phyloP scores from a whole-genome alignment of 2,797 vertebrate genomes.

The Prunella strophiata region DNA sequence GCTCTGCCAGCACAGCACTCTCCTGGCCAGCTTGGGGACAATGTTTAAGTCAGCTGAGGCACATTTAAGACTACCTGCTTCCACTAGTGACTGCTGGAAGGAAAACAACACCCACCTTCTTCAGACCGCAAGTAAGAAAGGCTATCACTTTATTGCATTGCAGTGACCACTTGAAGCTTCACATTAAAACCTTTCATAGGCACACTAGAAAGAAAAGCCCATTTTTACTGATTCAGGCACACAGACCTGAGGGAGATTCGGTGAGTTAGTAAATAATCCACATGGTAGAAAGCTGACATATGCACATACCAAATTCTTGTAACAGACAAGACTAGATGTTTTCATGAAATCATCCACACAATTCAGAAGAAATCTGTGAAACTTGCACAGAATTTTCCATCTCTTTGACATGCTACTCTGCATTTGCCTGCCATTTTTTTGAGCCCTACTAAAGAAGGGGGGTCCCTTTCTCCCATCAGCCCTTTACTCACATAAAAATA shows the following conservation, averaged over 20 bases:
- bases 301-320: not conserved
- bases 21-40: accelerated
- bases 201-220: not conserved
- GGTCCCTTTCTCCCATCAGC: not conserved
- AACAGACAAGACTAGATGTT: not conserved
- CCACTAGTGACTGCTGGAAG: not conserved
- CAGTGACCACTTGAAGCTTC: not conserved
- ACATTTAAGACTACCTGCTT: not conserved
- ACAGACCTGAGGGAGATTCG: accelerated
- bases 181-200: not conserved
- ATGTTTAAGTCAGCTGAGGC: accelerated
- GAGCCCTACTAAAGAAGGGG: not conserved
- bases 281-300: not conserved
- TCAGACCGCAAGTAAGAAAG: accelerated
- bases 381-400: not conserved
- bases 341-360: not conserved
- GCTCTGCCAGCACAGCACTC: not conserved
- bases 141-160: no score
- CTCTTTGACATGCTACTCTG: not conserved
- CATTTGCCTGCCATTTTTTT: not conserved
- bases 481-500: not conserved
- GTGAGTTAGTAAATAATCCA: not conserved
- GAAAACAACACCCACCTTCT: not conserved
- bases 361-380: not conserved
- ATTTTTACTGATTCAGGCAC: not conserved